phyloP scores from a whole-genome alignment of 2,113 vertebrate genomes.

The Tragelaphus scriptus region DNA sequence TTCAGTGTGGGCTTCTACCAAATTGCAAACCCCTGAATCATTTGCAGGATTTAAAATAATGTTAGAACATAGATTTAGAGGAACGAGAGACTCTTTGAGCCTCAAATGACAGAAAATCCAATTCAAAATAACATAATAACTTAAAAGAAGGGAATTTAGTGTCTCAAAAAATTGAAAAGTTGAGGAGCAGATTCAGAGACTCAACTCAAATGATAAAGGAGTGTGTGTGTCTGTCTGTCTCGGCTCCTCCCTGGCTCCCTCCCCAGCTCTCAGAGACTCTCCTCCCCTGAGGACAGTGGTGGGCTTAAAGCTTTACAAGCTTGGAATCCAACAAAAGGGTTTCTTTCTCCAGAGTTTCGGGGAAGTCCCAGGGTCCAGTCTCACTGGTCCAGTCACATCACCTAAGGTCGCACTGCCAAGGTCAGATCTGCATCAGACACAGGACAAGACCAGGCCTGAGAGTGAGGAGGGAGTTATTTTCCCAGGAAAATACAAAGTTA shows the following conservation, averaged over 20 bases:
- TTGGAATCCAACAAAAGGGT: background rate
- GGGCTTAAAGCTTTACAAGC: background rate
- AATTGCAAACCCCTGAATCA: background rate
- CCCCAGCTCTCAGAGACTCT: background rate
- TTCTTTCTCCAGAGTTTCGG: background rate
- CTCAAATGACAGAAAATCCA: background rate
- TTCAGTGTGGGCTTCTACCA: background rate
- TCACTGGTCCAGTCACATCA: background rate
- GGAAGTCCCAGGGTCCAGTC: background rate
- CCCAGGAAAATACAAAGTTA: background rate
- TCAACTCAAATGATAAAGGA: background rate
- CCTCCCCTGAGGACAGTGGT: background rate
- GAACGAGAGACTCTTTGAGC: background rate
- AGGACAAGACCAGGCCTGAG: background rate
- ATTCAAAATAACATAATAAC: background rate
- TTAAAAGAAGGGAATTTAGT: background rate
- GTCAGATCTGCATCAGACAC: background rate
- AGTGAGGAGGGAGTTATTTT: background rate
- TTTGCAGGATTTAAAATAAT: background rate
- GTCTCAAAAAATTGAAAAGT: background rate
- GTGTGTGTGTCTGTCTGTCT: background rate
- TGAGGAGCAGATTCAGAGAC: background rate
- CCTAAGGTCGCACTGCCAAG: background rate
- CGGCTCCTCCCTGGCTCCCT: background rate
- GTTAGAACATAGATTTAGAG: background rate